phyloP scores from a whole-genome alignment of 1,140 invertebrate genomes.

The Vollenhovia emeryi region DNA sequence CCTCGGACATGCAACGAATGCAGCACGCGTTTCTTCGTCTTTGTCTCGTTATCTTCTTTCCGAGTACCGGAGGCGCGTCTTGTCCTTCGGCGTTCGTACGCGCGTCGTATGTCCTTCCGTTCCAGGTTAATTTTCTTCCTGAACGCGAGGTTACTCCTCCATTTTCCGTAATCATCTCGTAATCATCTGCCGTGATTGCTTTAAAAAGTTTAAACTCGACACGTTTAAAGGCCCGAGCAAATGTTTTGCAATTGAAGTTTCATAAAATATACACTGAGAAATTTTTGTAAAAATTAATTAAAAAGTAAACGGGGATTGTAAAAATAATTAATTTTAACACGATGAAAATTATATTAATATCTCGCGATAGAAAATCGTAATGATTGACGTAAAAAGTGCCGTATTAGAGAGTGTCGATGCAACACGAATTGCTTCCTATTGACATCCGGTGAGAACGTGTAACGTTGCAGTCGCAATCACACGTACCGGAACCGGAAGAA shows the following conservation, averaged over 20 bases:
- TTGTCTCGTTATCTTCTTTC: not conserved
- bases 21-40: not conserved
- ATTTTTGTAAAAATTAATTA: not conserved
- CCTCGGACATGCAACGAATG: slow-evolving; percentile 58
- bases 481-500: slow-evolving; percentile 39
- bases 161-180: not conserved
- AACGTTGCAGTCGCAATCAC: not conserved
- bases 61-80: not conserved
- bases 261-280: not conserved
- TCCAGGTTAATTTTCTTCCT: not conserved
- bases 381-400: not conserved
- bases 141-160: not conserved
- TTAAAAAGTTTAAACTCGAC: not conserved
- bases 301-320: not conserved
- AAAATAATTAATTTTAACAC: not conserved
- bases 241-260: not conserved
- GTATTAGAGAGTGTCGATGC: not conserved
- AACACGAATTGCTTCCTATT: not conserved
- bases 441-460: not conserved
- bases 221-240: not conserved
- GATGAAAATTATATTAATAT: not conserved
- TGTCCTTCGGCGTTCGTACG: slow-evolving; percentile 16
- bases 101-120: not conserved
- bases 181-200: not conserved
- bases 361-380: not conserved